phyloP scores from a whole-genome alignment of 1,140 invertebrate species.

The Amyelois transitella region DNA sequence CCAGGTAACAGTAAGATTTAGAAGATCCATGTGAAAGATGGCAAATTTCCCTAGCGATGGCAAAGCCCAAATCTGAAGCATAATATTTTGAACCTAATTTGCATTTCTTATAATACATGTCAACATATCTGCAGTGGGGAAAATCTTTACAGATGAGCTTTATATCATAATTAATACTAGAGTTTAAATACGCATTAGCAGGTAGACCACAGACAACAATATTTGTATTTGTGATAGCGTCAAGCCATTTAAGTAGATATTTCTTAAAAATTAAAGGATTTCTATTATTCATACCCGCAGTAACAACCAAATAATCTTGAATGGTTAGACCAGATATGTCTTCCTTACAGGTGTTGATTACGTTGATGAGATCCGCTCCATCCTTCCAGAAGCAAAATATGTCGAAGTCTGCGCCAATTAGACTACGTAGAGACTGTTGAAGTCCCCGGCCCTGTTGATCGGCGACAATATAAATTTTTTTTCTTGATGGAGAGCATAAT shows the following conservation, averaged over 20 bases:
- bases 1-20: too few relatives aligned
- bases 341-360: not conserved
- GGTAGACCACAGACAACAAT: slow-evolving; percentile 5
- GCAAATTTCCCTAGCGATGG: not conserved
- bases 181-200: not conserved
- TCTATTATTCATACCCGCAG: slow-evolving; percentile 1
- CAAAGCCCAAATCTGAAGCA: not conserved
- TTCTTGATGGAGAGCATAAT: not conserved
- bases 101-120: not conserved
- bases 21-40: not conserved
- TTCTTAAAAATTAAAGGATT: slow-evolving; percentile 5
- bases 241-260: not conserved
- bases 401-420: not conserved
- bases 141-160: slow-evolving; percentile 1
- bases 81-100: not conserved
- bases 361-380: not conserved
- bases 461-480: slow-evolving; percentile 2
- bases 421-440: not conserved
- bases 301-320: not conserved
- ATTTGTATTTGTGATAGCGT: not conserved
- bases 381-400: slow-evolving; percentile 5
- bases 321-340: not conserved
- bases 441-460: slow-evolving; percentile 4
- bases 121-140: not conserved
- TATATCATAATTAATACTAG: slow-evolving; percentile 1